phyloP scores from a whole-genome alignment of 2,113 vertebrate genomes.

The Paramormyrops kingsleyae region DNA sequence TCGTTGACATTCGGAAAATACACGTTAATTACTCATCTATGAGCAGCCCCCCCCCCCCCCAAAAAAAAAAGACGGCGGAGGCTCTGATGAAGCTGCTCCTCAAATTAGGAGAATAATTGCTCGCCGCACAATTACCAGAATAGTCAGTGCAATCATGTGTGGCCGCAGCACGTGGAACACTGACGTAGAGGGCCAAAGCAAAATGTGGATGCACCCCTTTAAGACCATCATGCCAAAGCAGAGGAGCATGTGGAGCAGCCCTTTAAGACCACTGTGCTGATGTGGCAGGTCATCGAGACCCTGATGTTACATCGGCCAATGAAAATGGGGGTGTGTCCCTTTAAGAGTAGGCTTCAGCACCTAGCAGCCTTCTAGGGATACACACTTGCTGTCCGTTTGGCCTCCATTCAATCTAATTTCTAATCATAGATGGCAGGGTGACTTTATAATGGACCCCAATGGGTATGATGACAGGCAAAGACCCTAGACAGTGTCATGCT shows the following conservation, averaged over 20 bases:
- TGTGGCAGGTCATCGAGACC: background rate
- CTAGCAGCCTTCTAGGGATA: background rate
- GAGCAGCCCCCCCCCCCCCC: background rate
- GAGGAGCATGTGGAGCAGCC: background rate
- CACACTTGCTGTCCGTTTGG: slow-evolving; percentile 40
- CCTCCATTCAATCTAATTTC: slow-evolving; percentile 62
- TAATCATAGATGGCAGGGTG: slow-evolving; percentile 12
- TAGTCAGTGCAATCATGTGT: slow-evolving; percentile 6
- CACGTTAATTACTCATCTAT: background rate
- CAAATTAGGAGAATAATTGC: background rate
- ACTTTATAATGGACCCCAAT: background rate
- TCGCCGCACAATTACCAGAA: background rate
- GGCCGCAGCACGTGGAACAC: background rate
- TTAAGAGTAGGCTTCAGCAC: background rate
- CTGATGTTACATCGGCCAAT: background rate
- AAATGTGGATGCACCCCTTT: background rate
- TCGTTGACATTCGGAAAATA: background rate
- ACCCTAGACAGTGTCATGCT: background rate
- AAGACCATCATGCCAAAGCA: background rate
- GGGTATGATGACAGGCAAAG: background rate
- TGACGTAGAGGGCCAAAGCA: background rate
- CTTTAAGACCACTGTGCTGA: background rate
- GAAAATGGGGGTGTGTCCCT: background rate
- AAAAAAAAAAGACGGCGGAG: background rate
- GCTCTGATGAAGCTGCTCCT: background rate